These are phyloP conservation scores for Malurus melanocephalus DNA, from an alignment of 2,113 vertebrate species.

Conservation along the genomic window DNA sequence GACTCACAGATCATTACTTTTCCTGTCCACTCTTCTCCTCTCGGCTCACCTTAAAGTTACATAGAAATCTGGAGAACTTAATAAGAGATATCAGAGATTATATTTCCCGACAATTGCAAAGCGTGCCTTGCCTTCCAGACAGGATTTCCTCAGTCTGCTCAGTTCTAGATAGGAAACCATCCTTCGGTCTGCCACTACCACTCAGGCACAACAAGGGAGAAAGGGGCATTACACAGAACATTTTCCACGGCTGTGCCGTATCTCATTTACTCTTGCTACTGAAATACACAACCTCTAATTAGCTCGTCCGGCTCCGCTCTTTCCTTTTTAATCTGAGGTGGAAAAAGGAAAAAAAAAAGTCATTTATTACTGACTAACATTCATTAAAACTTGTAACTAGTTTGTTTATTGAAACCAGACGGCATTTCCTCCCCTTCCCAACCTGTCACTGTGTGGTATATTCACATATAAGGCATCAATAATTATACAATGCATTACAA, in stretches of 20 bases:
- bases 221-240: conserved; percentile 2
- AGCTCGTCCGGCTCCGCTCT: background rate
- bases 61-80: background rate
- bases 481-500: conserved; percentile 65
- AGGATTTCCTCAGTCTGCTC: conserved; percentile 36
- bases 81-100: conserved; percentile 35
- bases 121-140: conserved; percentile 32
- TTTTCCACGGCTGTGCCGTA: conserved; percentile 4
- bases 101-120: conserved; percentile 14
- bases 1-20: background rate
- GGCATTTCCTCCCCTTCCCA: background rate
- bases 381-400: conserved; percentile 54
- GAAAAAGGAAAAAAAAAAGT: background rate
- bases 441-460: conserved; percentile 10
- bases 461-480: conserved; percentile 23
- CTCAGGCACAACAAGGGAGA: conserved; percentile 35
- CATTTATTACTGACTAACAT: conserved; percentile 21
- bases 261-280: conserved; percentile 49
- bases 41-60: background rate
- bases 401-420: conserved; percentile 48
- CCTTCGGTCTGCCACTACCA: conserved; percentile 9
- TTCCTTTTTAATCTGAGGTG: background rate
- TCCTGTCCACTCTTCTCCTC: background rate
- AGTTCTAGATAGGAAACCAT: conserved; percentile 11
- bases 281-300: conserved; percentile 45